Conservation (phyloP, 2,113 vertebrate species). For the Hippocampus barbouri region DNA sequence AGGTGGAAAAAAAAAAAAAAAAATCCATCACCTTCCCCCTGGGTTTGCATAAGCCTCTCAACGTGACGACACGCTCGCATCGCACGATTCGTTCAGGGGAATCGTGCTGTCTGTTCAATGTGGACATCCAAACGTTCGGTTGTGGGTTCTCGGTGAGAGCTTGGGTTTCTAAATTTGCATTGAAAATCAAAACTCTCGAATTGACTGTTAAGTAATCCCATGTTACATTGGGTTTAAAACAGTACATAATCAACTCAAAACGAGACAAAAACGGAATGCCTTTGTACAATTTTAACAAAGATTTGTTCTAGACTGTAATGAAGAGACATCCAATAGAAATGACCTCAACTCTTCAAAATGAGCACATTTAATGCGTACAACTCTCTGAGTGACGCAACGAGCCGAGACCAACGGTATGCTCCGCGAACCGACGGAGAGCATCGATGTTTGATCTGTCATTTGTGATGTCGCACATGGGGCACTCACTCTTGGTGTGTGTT, state of each 20-base stretch:
- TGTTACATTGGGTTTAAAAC: too few species aligned
- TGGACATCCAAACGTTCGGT: constrained; percentile 63
- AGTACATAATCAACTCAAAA: too few species aligned
- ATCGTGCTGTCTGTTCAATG: constrained; percentile 67
- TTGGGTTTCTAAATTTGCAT: constrained; percentile 24
- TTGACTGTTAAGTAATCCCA: too few species aligned
- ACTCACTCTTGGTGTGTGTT: constrained; percentile 57
- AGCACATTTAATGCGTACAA: constrained; percentile 46
- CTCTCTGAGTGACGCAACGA: constrained; percentile 54
- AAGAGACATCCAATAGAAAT: constrained; percentile 20
- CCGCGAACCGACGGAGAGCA: constrained; percentile 50
- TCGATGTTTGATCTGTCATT: constrained; percentile 71
- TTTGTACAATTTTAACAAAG: too few species aligned
- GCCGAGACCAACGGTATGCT: constrained; percentile 63
- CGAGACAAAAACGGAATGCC: too few species aligned
- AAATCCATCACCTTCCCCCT: constrained; percentile 77
- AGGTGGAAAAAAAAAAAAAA: constrained; percentile 62
- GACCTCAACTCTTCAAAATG: constrained; percentile 22
- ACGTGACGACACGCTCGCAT: constrained; percentile 67
- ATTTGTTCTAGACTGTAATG: not conserved
- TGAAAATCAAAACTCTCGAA: not conserved
- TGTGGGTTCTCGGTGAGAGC: constrained; percentile 30
- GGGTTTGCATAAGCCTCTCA: constrained; percentile 78
- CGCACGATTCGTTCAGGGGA: constrained; percentile 71
- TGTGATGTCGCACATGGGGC: constrained; percentile 66